A percentile compares a stretch with the other conserved stretches of the same genome.
Conservation (phyloP, 2,113 vertebrate genomes). For the Tylochromis polylepis region DNA sequence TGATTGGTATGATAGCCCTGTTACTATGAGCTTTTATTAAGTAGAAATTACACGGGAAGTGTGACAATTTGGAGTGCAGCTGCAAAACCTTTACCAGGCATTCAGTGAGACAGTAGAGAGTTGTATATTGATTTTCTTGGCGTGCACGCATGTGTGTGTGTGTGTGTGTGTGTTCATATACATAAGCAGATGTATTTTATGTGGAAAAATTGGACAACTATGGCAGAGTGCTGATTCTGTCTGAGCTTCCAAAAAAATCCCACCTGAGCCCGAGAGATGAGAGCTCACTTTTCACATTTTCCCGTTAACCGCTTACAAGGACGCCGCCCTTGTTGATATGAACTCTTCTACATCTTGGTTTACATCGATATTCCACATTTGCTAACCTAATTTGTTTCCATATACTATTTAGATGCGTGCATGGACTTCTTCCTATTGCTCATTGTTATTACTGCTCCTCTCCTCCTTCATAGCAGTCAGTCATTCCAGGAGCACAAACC, state of each 20-base stretch:
- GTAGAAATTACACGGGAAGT: not conserved
- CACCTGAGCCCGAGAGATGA: not conserved
- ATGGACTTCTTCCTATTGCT: not conserved
- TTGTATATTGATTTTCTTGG: not conserved
- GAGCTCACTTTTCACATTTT: not conserved
- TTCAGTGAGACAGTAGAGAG: not conserved
- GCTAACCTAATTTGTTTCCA: constrained; percentile 4
- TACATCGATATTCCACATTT: constrained; percentile 18
- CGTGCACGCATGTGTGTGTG: no score
- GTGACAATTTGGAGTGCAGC: not conserved
- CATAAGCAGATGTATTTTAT: constrained; percentile 31
- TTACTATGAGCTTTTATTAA: not conserved
- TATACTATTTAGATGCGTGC: not conserved
- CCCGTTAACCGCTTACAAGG: not conserved
- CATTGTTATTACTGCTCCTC: not conserved
- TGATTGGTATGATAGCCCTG: not conserved
- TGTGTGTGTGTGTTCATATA: not conserved
- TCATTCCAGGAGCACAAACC: not conserved
- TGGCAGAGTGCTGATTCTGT: constrained; percentile 9
- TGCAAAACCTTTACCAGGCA: not conserved
- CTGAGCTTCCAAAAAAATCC: constrained; percentile 7
- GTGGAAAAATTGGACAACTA: constrained; percentile 22
- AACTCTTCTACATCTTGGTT: not conserved
- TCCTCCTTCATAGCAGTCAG: not conserved
- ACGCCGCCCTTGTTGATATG: not conserved